phyloP scores from a whole-genome alignment of 2,888 invertebrate genomes.

The Pristionchus mayeri region DNA sequence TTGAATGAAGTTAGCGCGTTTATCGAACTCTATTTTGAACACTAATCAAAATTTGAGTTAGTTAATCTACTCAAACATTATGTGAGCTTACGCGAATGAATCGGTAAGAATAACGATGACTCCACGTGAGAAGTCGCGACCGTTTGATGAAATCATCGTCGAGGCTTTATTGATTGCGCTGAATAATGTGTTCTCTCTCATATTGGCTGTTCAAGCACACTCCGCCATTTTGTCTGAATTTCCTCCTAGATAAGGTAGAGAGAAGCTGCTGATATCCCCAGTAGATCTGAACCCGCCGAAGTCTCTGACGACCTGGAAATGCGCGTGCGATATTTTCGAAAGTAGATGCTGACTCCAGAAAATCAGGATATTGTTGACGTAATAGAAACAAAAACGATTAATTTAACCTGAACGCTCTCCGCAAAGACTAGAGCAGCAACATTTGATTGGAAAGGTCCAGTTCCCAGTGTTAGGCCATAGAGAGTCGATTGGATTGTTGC shows the following conservation, averaged over 20 bases:
- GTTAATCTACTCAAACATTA: background rate
- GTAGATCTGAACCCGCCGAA: background rate
- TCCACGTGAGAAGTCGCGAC: background rate
- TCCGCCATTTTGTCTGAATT: background rate
- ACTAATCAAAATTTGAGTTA: background rate
- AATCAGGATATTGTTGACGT: background rate
- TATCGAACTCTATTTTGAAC: background rate
- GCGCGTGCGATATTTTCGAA: background rate
- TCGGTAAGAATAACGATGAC: background rate
- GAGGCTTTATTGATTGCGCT: background rate
- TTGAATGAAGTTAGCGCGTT: no score
- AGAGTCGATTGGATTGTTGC: background rate
- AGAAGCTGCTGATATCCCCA: background rate
- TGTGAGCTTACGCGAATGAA: background rate
- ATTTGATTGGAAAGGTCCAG: background rate
- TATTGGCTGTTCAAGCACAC: background rate
- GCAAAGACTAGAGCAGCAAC: background rate
- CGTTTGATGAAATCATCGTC: background rate
- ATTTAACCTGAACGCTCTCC: background rate
- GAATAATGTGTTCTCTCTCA: background rate
- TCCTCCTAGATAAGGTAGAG: background rate
- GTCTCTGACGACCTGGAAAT: background rate
- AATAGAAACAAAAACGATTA: background rate
- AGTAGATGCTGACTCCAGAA: no score
- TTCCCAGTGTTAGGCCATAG: background rate